A percentile compares a stretch with the other conserved stretches of the same genome.
phyloP scores from a whole-genome alignment of 2,113 vertebrate species.

The Trinectes maculatus region DNA sequence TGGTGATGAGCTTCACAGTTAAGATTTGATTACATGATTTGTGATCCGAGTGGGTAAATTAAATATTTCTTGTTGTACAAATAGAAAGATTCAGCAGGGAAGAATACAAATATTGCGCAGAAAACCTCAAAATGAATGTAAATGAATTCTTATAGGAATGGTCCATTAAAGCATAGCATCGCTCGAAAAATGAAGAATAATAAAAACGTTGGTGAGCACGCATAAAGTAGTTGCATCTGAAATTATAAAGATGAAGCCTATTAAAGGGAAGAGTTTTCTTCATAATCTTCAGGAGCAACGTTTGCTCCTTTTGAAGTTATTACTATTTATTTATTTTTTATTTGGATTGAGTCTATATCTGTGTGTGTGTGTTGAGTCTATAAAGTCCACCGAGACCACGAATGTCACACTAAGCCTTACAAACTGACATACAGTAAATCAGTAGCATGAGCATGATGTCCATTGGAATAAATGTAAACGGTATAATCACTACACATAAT shows the following conservation, averaged over 20 bases:
- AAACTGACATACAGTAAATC: too few species aligned
- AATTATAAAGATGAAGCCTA: not conserved
- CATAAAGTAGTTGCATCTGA: conserved; percentile 1
- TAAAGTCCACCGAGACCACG: not conserved
- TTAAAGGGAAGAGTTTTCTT: too few species aligned
- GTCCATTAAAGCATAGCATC: not conserved
- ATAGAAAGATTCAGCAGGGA: not conserved
- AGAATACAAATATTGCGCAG: conserved; percentile 5
- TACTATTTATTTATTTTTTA: too few species aligned
- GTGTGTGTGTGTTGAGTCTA: not conserved
- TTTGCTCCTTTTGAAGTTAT: not conserved
- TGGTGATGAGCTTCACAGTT: conserved; percentile 8
- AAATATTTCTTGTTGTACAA: conserved; percentile 15
- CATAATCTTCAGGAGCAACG: too few species aligned
- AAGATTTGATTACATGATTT: conserved; percentile 42
- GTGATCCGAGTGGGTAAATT: conserved; percentile 21
- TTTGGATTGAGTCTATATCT: not conserved
- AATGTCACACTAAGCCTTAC: not conserved
- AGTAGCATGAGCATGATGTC: not conserved
- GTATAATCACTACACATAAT: too few species aligned
- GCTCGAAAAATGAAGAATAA: not conserved
- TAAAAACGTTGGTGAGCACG: not conserved
- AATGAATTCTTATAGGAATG: conserved; percentile 18
- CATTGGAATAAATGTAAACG: not conserved
- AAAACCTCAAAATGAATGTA: not conserved